phyloP scores from a whole-genome alignment of 2,797 vertebrate species.

The Meda fulgida region DNA sequence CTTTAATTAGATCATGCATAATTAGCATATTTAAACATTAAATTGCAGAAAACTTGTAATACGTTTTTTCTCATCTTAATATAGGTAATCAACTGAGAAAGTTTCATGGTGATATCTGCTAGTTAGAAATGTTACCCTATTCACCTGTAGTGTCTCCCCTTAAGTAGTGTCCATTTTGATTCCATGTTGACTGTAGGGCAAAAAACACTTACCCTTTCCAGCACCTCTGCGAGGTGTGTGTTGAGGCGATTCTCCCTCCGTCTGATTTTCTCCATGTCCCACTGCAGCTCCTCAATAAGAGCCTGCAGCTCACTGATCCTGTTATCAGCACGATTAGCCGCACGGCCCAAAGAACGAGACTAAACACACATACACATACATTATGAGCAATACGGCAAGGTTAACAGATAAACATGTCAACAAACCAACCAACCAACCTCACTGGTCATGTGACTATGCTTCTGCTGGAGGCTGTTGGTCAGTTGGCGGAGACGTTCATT shows the following conservation, averaged over 20 bases:
- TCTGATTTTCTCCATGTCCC: slow-evolving; percentile 98
- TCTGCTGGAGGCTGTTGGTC: slow-evolving; percentile 90
- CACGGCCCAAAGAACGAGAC: slow-evolving; percentile 85
- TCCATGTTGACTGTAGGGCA: not conserved
- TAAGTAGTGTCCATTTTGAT: not conserved
- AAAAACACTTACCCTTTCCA: slow-evolving; percentile 84
- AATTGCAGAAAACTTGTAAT: too few relatives aligned
- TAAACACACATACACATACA: slow-evolving; percentile 58
- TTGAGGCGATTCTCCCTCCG: slow-evolving; percentile 94
- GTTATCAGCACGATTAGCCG: slow-evolving; percentile 91
- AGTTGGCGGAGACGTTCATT: slow-evolving; percentile 88
- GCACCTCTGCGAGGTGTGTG: slow-evolving; percentile 89
- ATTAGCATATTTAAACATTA: too few relatives aligned
- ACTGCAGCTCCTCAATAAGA: slow-evolving; percentile 94
- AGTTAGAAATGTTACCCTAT: too few relatives aligned
- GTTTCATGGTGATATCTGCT: not conserved
- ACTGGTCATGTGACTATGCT: slow-evolving; percentile 91
- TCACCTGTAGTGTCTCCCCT: too few relatives aligned
- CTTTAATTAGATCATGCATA: too few relatives aligned
- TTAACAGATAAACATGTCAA: not conserved
- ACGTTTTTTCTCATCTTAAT: too few relatives aligned
- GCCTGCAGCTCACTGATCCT: slow-evolving; percentile 90
- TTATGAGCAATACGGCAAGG: not conserved
- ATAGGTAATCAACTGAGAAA: not conserved
- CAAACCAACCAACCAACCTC: slow-evolving; percentile 79